Percentiles rank a stretch among this genome's conserved stretches.
phyloP scores from a whole-genome alignment of 2,797 vertebrate species.

The Lateolabrax maculatus region DNA sequence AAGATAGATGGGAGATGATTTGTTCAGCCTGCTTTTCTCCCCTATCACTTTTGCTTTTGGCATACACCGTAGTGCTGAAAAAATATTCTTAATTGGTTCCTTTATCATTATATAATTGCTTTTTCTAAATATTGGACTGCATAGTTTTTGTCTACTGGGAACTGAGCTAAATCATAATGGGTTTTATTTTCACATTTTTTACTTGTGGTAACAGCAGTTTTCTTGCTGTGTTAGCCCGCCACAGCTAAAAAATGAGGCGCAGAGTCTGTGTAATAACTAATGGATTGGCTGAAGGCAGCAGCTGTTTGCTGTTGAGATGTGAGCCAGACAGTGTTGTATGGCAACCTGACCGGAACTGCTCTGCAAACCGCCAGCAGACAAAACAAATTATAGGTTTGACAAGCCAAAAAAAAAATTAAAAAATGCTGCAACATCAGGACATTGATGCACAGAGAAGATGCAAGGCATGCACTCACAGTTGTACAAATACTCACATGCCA shows the following conservation, averaged over 20 bases:
- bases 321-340: slow-evolving; percentile 49
- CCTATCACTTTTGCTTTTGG: slow-evolving; percentile 5
- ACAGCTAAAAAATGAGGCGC: slow-evolving; percentile 14
- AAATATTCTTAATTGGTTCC: background rate
- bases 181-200: slow-evolving; percentile 5
- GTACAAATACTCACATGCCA: background rate
- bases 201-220: slow-evolving; percentile 12
- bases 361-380: slow-evolving; percentile 46
- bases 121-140: background rate
- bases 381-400: slow-evolving; percentile 48
- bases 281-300: slow-evolving; percentile 47
- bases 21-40: background rate
- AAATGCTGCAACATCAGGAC: slow-evolving; percentile 5
- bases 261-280: slow-evolving; percentile 29
- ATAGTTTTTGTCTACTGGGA: slow-evolving; percentile 13
- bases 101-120: slow-evolving; percentile 20
- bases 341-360: slow-evolving; percentile 46
- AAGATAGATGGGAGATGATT: background rate
- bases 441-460: background rate
- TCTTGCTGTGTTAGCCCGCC: slow-evolving; percentile 14
- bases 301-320: slow-evolving; percentile 57
- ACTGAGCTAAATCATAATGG: background rate
- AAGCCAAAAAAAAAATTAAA: slow-evolving; percentile 7
- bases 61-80: background rate
- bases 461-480: background rate